Percentiles rank a stretch among this genome's conserved stretches.
Conservation (phyloP, 2,888 invertebrate genomes). For the Thymelicus sylvestris region DNA sequence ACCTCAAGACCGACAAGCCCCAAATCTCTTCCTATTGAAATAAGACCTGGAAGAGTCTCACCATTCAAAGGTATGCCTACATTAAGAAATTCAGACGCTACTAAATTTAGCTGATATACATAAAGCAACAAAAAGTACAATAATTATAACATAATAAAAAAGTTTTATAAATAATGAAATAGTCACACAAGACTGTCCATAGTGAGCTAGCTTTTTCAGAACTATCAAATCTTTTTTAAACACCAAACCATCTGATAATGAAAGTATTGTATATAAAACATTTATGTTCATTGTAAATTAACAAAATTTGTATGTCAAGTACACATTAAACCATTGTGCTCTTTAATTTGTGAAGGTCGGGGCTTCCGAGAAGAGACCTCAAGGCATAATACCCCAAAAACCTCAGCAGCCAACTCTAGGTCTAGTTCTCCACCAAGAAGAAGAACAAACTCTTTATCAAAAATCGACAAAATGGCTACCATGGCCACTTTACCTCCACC, state of each 20-base stretch:
- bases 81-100: not conserved
- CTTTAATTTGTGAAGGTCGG: constrained; percentile 61
- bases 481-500: constrained; percentile 65
- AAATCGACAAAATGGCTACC: constrained; percentile 75
- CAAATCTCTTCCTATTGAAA: constrained; percentile 68
- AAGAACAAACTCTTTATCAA: constrained; percentile 72
- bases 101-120: not conserved
- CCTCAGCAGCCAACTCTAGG: constrained; percentile 73
- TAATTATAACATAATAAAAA: no score
- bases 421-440: constrained; percentile 72
- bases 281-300: no score
- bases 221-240: no score
- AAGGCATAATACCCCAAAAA: constrained; percentile 82
- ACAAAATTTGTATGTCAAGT: no score
- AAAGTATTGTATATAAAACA: no score
- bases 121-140: no score
- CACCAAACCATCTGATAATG: no score
- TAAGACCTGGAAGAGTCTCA: constrained; percentile 79
- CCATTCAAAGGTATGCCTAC: constrained; percentile 83
- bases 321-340: not conserved
- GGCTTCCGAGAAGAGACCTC: constrained; percentile 83
- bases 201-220: no score
- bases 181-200: no score
- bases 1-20: constrained; percentile 79
- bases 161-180: no score